phyloP scores from a whole-genome alignment of 2,113 vertebrate genomes.

The Uropsilus gracilis region DNA sequence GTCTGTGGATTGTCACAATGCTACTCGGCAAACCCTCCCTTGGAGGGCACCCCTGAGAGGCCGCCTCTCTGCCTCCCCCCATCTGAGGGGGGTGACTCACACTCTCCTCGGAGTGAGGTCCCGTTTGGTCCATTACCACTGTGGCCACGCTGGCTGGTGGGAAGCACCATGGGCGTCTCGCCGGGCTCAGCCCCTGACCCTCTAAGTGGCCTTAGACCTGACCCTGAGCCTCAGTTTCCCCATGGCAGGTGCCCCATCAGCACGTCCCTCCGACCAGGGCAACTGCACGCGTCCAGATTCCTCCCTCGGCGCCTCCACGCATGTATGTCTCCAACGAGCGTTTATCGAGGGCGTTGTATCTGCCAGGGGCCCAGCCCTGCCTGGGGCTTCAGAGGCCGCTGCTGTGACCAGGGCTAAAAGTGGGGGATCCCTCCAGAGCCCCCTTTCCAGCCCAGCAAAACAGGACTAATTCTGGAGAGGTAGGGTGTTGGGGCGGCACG shows the following conservation, averaged over 20 bases:
- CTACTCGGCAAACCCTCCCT: background rate
- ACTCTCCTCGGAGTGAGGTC: background rate
- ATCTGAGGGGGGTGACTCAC: background rate
- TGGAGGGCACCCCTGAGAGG: background rate
- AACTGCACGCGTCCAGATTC: background rate
- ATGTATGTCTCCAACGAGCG: background rate
- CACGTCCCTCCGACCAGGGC: background rate
- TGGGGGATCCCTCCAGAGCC: accelerated
- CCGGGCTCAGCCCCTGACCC: background rate
- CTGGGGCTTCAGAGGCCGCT: background rate
- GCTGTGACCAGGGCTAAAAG: accelerated
- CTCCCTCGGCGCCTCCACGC: background rate
- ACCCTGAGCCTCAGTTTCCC: background rate
- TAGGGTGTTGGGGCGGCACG: accelerated
- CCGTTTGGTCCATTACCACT: no score
- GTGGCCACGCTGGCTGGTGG: accelerated
- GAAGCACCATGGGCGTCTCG: background rate
- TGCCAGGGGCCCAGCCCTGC: background rate
- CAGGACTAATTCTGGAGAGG: accelerated
- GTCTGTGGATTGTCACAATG: background rate
- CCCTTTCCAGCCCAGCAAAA: accelerated
- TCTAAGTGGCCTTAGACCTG: background rate
- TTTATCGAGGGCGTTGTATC: background rate
- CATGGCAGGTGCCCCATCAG: background rate
- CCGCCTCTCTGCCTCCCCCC: background rate